Conservation (phyloP, 23 tunicate species). For the Halocynthia aurantium region DNA sequence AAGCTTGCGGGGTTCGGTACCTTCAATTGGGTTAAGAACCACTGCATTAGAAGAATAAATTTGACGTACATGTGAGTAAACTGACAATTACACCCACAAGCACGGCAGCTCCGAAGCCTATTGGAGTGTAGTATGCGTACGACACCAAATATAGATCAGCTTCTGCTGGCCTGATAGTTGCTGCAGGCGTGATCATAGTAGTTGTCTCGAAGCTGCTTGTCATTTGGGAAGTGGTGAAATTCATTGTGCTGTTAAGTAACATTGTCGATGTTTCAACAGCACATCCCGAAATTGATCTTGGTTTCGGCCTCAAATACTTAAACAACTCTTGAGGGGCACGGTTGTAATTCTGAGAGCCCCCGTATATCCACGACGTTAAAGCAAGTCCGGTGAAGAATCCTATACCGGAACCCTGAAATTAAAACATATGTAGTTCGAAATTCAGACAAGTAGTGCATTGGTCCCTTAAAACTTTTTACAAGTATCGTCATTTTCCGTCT, state of each 20-base stretch:
- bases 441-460: neutral
- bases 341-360: neutral
- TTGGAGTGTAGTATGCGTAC: slow-evolving; percentile 65
- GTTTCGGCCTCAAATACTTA: slow-evolving; percentile 10
- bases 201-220: neutral
- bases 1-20: too few species aligned
- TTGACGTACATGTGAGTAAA: slow-evolving; percentile 39
- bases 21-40: too few species aligned
- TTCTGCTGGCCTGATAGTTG: slow-evolving; percentile 19
- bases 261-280: neutral
- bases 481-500: too few species aligned
- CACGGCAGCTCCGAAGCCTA: slow-evolving; percentile 49
- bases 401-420: neutral
- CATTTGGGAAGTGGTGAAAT: neutral
- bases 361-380: slow-evolving; percentile 14
- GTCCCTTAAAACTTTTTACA: too few species aligned
- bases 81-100: slow-evolving; percentile 51
- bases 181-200: neutral
- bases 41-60: too few species aligned
- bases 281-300: neutral
- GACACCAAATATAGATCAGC: slow-evolving; percentile 55
- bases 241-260: neutral
- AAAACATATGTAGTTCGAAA: neutral
- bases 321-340: neutral
- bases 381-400: slow-evolving; percentile 18